Evolutionary conservation across 2,888 invertebrate species (phyloP), one percentile per base, ranked within the genome.

Genomic region (Idaea aversata): DNA sequence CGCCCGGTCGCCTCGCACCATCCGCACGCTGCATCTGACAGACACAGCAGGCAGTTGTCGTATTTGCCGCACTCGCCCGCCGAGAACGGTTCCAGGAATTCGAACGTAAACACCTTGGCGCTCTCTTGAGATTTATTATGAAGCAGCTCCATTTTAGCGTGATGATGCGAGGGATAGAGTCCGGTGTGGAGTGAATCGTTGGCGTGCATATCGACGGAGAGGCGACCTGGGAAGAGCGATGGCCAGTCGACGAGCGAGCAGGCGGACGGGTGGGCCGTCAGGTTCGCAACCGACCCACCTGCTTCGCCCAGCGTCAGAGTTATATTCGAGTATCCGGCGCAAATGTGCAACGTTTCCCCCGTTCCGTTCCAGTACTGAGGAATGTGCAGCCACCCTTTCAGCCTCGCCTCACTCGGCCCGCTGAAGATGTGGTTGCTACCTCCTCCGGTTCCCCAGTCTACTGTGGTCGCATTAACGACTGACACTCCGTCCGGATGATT

Each of bases 401-500:
- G 89, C 25, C 97, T 93, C 0, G 97, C 97, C 83, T 96, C 96
- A 15, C 97, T 97, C 4, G 95, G 87, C 0, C 95, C 94, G 15
- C 94, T 94, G 77, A 96, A 96, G 6, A 95, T 95, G 72, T 95
- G 94, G 4, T 95, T 94, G 63, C 95, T 94, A 5, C 95, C 95
- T 0, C 95, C 94, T 0, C 96, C 96, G 0, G 96, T 95, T 36
- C 95, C 95, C 87, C 97, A 97, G 76, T 96, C 96, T 0, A 95
- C 97, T 61, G 96, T 96, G 0, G 98, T 97, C 4, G 97, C 96
- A 79, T 97, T 97, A 5, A 98, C 96, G 59, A 98, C 96, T 0
- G 95, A 94, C 15, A 98, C 98, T 70, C 95, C 96, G 81, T 99
- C 99, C 0, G 99, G 99, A 80, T 98, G 97, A 38, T 96, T 95